Conservation (phyloP, 2,113 vertebrate species). For the Peromyscus maniculatus region DNA sequence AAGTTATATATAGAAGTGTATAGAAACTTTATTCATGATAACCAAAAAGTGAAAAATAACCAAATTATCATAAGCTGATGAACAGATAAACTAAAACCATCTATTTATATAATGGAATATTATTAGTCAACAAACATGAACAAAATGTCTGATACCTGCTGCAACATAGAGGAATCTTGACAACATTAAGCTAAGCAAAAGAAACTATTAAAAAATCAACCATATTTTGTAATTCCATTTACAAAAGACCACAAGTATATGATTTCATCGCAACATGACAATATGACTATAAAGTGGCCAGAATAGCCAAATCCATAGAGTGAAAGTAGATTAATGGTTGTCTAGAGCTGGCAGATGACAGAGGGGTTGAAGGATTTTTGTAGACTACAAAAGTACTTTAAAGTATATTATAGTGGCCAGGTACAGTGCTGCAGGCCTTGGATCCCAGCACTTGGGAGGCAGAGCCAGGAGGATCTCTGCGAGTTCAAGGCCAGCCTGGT, state of each 20-base stretch:
- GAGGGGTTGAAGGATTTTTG: not conserved
- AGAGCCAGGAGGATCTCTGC: not conserved
- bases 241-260: not conserved
- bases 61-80: not conserved
- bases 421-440: not conserved
- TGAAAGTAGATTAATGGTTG: not conserved
- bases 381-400: not conserved
- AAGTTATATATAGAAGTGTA: not conserved
- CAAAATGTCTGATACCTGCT: not conserved
- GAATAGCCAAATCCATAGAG: conserved; percentile 9
- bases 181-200: not conserved
- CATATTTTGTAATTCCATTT: not conserved
- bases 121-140: conserved; percentile 6
- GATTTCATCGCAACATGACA: not conserved
- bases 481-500: not conserved
- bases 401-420: not conserved
- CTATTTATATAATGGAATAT: conserved; percentile 7
- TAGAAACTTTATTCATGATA: not conserved
- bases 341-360: not conserved
- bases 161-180: conserved; percentile 4
- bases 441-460: not conserved
- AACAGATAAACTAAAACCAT: not conserved
- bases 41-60: not conserved
- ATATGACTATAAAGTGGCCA: not conserved
- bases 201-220: not conserved